Percentiles rank a stretch among this genome's conserved stretches.
phyloP scores from a whole-genome alignment of 2,113 vertebrate genomes.

The Zootoca vivipara region DNA sequence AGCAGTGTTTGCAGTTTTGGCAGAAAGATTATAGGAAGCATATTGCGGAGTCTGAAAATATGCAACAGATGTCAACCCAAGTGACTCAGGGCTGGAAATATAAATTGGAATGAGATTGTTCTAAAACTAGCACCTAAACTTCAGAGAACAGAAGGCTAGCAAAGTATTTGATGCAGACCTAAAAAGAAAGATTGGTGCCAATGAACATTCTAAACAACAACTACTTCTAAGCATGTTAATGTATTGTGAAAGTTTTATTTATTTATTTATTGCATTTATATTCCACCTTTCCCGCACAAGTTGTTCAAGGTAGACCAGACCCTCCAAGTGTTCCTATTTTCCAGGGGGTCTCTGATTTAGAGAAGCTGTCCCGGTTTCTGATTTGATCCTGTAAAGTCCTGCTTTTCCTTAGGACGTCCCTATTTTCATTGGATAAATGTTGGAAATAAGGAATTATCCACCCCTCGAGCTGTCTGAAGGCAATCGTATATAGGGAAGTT shows the following conservation, averaged over 20 bases:
- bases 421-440: too few relatives aligned
- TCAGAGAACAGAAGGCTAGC: constrained; percentile 51
- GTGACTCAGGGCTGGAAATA: constrained; percentile 55
- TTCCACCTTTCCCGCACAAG: too few relatives aligned
- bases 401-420: too few relatives aligned
- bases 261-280: too few relatives aligned
- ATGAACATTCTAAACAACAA: neutral
- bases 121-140: constrained; percentile 58
- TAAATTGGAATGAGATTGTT: constrained; percentile 32
- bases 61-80: constrained; percentile 55
- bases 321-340: too few relatives aligned
- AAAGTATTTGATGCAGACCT: constrained; percentile 36
- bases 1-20: constrained; percentile 27
- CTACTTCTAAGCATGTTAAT: neutral
- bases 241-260: neutral
- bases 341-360: too few relatives aligned
- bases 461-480: too few relatives aligned
- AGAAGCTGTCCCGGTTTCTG: too few relatives aligned
- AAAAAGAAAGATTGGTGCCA: constrained; percentile 37
- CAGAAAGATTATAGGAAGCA: constrained; percentile 34
- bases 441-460: too few relatives aligned
- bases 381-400: too few relatives aligned
- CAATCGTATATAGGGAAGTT: too few relatives aligned
- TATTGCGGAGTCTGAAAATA: constrained; percentile 46
- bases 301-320: too few relatives aligned